Conservation (phyloP, 2,888 invertebrate species). For the Hirtodrosophila trivittata region DNA sequence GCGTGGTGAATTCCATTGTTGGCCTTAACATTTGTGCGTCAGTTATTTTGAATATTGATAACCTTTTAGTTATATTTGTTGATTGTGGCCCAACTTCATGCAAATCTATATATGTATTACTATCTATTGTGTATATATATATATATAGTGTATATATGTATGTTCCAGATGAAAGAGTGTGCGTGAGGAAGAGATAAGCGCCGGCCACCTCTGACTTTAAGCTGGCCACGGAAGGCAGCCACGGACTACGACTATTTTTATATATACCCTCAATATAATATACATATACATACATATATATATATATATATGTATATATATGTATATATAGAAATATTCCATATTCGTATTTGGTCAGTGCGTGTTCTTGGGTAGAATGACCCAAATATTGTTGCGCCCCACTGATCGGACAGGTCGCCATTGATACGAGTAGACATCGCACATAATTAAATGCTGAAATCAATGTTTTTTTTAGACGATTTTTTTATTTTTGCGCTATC, state of each 20-base stretch:
- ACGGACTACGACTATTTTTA: background rate
- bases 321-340: background rate
- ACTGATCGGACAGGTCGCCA: conserved; percentile 55
- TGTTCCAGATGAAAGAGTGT: conserved; percentile 1
- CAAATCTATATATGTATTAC: conserved; percentile 14
- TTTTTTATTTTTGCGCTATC: conserved; percentile 26
- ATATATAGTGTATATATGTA: background rate
- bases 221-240: no score
- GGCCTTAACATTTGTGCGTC: conserved; percentile 38
- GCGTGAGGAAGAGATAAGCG: conserved; percentile 29
- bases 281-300: conserved; percentile 1
- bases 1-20: conserved; percentile 23
- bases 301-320: background rate
- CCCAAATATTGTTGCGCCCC: conserved; percentile 45
- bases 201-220: conserved; percentile 37
- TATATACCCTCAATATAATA: background rate
- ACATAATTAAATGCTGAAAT: no score
- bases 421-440: conserved; percentile 6
- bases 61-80: conserved; percentile 13
- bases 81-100: conserved; percentile 23
- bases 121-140: conserved; percentile 7
- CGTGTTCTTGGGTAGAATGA: conserved; percentile 47
- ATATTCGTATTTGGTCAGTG: conserved; percentile 4
- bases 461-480: no score
- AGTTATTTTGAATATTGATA: conserved; percentile 26